These are phyloP conservation scores for Vultur gryphus DNA, from an alignment of 2,797 vertebrate genomes.

Conservation along the genomic window DNA sequence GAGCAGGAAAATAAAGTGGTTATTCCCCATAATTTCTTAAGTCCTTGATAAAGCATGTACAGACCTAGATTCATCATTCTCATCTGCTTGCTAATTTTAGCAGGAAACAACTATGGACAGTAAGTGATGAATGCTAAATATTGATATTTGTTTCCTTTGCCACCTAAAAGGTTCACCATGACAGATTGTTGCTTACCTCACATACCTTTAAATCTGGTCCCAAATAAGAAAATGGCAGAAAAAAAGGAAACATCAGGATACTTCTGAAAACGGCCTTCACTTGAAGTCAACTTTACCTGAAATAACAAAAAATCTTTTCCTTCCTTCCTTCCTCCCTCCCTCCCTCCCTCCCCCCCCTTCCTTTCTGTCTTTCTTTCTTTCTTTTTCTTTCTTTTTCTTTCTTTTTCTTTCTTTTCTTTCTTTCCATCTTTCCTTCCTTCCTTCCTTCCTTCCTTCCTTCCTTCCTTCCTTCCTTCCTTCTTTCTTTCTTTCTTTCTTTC, in stretches of 20 bases:
- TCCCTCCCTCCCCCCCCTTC: no score
- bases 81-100: neutral
- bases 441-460: neutral
- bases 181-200: neutral
- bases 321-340: no score
- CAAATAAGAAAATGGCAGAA: neutral
- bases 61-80: neutral
- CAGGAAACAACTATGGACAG: neutral
- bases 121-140: neutral
- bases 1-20: neutral
- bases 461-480: accelerated
- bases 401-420: neutral
- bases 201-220: neutral
- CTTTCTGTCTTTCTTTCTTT: no score
- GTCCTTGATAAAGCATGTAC: neutral
- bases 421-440: neutral
- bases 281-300: neutral
- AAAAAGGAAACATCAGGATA: neutral
- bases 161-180: neutral
- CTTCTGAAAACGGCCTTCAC: neutral
- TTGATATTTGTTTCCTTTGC: neutral
- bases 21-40: neutral
- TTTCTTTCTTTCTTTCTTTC: no score
- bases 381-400: no score
- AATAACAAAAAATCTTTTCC: neutral